Base-by-base conservation (phyloP, 2,888 invertebrate species). In the Lochmaea crataegi region DNA sequence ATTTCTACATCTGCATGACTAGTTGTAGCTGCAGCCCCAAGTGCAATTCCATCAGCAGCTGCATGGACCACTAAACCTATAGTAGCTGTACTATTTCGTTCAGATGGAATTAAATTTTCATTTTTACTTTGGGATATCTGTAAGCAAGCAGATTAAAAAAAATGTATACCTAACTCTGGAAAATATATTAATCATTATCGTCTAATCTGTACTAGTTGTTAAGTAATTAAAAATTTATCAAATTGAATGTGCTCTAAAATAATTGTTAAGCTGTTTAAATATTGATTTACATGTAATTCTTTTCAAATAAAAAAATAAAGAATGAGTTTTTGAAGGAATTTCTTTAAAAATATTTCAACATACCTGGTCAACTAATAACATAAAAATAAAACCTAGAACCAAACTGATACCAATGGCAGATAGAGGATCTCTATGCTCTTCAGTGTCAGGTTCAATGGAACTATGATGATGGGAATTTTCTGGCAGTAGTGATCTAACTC, bases 1-100 rank as follows among this genome's bases (percentile, higher is more conserved):
- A 98, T 91, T 87, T 99, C 99, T 0, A 99, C 96, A 83, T 98
- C 98, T 0, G 96, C 93, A 83, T 98, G 98, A 3, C 96, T 94
- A 0, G 98, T 97, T 0, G 97, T 96, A 0, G 98, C 98, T 0
- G 99, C 99, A 1, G 99, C 98, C n/a, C 99, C 99, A 16, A 99
- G 87, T 0, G 99, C 99, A 12, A 99, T 93, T 2, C 99, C 99
- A 88, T 99, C 99, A 71, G 98, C 98, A 79, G 99, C 99, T 0
- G 99, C 98, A 85, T 99, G 99, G 0, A 99, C 99, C 0, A 99
- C 97, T 5, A 99, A 88, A 0, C 99, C 99, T 1, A 99, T 89
- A 0, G 99, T 99, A 0, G 99, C 98, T 0, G 98, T 98, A 57
- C 97, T 91, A 80, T 94, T 94, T 80, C 91, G 91, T 81, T 94